These are phyloP conservation scores for Aphrophora alni DNA, from an alignment of 2,888 invertebrate species.

Conservation along the genomic window DNA sequence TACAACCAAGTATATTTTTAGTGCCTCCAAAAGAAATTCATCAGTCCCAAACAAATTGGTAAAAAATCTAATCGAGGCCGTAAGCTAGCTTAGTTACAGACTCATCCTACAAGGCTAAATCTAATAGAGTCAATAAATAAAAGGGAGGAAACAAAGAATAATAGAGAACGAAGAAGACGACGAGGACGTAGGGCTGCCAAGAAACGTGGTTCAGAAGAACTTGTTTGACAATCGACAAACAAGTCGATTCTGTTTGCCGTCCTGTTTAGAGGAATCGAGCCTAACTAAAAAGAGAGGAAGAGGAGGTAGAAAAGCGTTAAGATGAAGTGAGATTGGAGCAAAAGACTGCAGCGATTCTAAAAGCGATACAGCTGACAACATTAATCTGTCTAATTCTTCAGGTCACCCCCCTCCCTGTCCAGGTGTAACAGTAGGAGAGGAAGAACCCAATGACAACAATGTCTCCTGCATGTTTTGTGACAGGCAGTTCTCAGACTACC, in stretches of 20 bases:
- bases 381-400: background rate
- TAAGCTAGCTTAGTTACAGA: too few species aligned
- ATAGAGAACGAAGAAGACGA: background rate
- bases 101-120: too few species aligned
- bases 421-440: background rate
- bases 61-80: too few species aligned
- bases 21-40: too few species aligned
- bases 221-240: background rate
- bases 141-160: too few species aligned
- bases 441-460: background rate
- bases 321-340: background rate
- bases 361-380: constrained; percentile 7
- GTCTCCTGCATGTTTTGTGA: too few species aligned
- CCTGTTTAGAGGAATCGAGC: background rate
- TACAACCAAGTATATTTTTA: too few species aligned
- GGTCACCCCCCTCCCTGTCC: background rate
- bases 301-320: background rate
- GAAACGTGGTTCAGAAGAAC: background rate
- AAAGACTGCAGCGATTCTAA: background rate
- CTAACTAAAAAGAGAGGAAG: constrained; percentile 5
- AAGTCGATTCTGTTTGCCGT: too few species aligned
- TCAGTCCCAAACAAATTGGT: too few species aligned
- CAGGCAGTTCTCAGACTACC: too few species aligned
- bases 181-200: background rate
- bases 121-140: too few species aligned